These are phyloP conservation scores for Rhinolophus sinicus DNA, from an alignment of 2,113 vertebrate genomes.

Conservation along the genomic window DNA sequence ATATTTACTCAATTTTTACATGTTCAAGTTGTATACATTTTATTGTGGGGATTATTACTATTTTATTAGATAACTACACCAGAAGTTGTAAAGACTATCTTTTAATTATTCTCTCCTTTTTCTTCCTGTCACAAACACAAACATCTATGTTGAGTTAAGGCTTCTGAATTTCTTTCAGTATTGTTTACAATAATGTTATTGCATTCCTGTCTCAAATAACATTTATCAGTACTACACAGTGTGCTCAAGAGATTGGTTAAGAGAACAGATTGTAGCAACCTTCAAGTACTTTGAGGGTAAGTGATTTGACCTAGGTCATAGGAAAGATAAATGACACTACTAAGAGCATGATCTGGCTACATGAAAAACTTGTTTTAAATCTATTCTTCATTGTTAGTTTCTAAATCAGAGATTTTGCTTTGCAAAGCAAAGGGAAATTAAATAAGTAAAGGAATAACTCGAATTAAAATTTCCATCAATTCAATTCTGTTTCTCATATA, in stretches of 20 bases:
- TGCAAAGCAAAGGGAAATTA: background rate
- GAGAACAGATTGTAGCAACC: background rate
- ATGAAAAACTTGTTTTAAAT: background rate
- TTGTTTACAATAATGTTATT: background rate
- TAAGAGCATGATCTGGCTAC: background rate
- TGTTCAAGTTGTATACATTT: background rate
- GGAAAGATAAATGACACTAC: background rate
- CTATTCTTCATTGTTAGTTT: background rate
- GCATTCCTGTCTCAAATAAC: background rate
- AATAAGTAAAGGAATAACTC: background rate
- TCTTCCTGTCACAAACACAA: background rate
- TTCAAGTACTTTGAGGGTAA: constrained; percentile 1
- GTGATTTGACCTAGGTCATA: background rate
- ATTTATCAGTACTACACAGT: background rate
- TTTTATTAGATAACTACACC: background rate
- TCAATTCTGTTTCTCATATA: background rate
- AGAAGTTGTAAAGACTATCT: background rate
- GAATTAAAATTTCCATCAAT: background rate
- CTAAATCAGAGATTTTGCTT: constrained; percentile 4
- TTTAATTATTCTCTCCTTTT: background rate
- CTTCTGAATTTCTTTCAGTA: background rate
- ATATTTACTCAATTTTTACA: background rate
- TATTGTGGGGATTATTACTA: background rate
- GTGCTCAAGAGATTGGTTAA: background rate
- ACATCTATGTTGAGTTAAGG: background rate